Evolutionary conservation across 2,113 vertebrate genomes (phyloP).

Genomic region (Fregata magnificens): DNA sequence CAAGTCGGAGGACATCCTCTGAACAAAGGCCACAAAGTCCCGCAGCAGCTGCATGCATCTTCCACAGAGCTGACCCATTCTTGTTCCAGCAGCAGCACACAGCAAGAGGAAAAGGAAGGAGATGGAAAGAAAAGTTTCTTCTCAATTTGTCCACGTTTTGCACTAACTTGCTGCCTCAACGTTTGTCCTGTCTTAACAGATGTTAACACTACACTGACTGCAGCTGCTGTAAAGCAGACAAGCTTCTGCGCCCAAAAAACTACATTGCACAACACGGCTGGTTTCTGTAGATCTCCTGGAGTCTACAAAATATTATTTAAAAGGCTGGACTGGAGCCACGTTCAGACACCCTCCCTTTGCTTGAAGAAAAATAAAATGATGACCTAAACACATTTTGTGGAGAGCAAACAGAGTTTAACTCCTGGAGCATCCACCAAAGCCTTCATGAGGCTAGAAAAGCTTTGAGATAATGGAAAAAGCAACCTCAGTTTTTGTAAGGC

Average conservation of each 20-base stretch:
- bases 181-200: not conserved
- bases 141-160: not conserved
- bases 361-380: not conserved
- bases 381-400: not conserved
- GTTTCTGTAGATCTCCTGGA: not conserved
- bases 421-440: not conserved
- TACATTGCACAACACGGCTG: not conserved
- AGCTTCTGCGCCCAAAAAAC: not conserved
- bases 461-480: not conserved
- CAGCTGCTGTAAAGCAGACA: not conserved
- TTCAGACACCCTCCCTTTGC: not conserved
- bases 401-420: not conserved
- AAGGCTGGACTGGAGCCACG: not conserved
- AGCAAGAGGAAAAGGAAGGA: not conserved
- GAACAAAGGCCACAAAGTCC: constrained; percentile 51
- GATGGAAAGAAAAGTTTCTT: not conserved
- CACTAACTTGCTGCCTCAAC: not conserved
- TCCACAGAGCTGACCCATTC: constrained; percentile 71
- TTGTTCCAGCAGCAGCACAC: not conserved
- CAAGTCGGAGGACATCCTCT: constrained; percentile 46
- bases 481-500: not conserved
- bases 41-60: constrained; percentile 66
- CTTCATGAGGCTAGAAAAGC: not conserved
- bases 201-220: not conserved
- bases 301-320: not conserved